phyloP scores from a whole-genome alignment of 1,140 invertebrate genomes.

The Microplitis demolitor region DNA sequence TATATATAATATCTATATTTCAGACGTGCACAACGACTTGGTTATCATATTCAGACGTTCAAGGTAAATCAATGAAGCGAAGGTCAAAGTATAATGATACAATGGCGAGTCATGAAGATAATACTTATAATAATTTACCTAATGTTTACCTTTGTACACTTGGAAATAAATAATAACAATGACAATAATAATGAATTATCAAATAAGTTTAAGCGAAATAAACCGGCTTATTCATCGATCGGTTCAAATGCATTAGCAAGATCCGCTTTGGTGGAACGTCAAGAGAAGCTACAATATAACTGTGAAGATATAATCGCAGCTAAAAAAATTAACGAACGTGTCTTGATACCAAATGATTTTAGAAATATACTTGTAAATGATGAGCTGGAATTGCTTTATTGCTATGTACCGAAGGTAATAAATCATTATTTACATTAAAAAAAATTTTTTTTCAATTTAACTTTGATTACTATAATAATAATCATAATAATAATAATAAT shows the following conservation, averaged over 20 bases:
- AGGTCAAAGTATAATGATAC: slow-evolving; percentile 38
- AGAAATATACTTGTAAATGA: slow-evolving; percentile 82
- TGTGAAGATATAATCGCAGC: slow-evolving; percentile 64
- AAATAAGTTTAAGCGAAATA: neutral
- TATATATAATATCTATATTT: too few relatives aligned
- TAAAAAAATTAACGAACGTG: slow-evolving; percentile 28
- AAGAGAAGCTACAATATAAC: slow-evolving; percentile 70
- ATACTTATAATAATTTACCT: slow-evolving; percentile 25
- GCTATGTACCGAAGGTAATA: slow-evolving; percentile 90
- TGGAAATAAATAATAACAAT: slow-evolving; percentile 6
- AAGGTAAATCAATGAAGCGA: slow-evolving; percentile 33
- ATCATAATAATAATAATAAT: neutral
- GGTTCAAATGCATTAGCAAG: slow-evolving; percentile 52
- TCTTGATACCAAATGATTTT: slow-evolving; percentile 63
- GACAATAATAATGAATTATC: neutral
- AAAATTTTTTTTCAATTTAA: slow-evolving; percentile 14
- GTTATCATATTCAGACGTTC: too few relatives aligned
- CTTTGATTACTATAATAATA: neutral
- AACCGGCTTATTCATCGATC: slow-evolving; percentile 42
- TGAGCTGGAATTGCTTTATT: slow-evolving; percentile 82
- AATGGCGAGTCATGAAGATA: slow-evolving; percentile 35
- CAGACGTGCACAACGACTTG: too few relatives aligned
- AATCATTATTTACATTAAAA: slow-evolving; percentile 16
- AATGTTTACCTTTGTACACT: slow-evolving; percentile 14
- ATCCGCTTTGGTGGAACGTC: slow-evolving; percentile 61